Percentiles rank a stretch among this genome's conserved stretches.
Evolutionary conservation across 2,797 vertebrate species (phyloP).

Genomic region (Channallabes apus): DNA sequence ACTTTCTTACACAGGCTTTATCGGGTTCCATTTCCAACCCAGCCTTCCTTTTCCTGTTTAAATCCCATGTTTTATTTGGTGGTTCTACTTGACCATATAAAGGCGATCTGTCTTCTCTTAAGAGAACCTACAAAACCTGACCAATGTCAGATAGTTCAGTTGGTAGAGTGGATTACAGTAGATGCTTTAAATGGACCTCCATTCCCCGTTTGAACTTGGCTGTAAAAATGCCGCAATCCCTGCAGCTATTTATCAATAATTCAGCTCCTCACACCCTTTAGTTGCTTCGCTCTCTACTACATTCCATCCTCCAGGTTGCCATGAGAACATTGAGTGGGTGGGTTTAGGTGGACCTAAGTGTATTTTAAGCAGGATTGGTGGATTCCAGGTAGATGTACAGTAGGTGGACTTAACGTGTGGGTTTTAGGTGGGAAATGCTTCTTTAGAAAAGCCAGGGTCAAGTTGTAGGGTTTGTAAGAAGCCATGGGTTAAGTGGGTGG

Average conservation of each 20-base stretch:
- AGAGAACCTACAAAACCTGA: background rate
- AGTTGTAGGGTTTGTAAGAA: background rate
- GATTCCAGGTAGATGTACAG: no score
- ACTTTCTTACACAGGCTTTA: background rate
- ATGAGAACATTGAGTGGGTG: background rate
- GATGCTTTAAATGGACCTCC: no score
- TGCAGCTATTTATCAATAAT: constrained; percentile 18
- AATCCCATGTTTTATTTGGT: no score
- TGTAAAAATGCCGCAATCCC: background rate
- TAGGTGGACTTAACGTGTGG: background rate
- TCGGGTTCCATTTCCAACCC: background rate
- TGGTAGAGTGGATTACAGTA: no score
- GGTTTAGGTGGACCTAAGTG: background rate
- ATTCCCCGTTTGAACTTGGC: no score
- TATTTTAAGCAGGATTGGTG: background rate
- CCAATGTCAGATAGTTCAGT: no score
- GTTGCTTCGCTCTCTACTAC: background rate
- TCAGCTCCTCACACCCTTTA: background rate
- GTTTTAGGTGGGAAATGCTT: background rate
- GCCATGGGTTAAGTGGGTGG: background rate
- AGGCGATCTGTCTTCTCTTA: background rate
- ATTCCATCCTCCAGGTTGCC: no score
- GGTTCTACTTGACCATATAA: background rate
- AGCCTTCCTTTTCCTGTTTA: background rate
- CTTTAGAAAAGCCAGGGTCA: no score